Evolutionary conservation across 2,888 invertebrate genomes (phyloP), one percentile per base, ranked within the genome.

Genomic region (Caenorhabditis zanzibari): DNA sequence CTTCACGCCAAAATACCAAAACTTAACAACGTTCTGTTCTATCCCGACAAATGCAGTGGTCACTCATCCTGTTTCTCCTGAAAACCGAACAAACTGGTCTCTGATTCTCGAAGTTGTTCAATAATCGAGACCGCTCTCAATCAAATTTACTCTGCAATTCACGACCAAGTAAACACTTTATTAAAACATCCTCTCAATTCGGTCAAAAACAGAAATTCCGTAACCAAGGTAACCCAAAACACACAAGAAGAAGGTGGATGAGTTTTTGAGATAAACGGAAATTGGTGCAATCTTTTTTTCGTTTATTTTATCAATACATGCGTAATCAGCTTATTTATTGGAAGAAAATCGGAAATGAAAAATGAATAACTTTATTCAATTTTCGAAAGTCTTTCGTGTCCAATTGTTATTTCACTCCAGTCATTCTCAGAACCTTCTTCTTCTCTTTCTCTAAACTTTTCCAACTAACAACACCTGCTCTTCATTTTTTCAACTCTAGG

Each of bases 191-290:
- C 19, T 47, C 19, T 47, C 19, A 47, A 19, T 12, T 54, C 24
- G 1, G 6, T 52, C 22, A n/a, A 24, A 54, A 54, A 26, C 54
- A 54, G 14, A 54, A 54, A 26, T 26, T 14, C 14, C 6, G 54
- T 54, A 26, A 14, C 19, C 54, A 26, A 26, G 54, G 54, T 26
- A 54, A 54, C 54, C 26, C 26, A 24, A 26, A 24, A 26, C 54
- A 54, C 24, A 14, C 24, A 26, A 54, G n/a, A n/a, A 52, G 10
- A 22, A 26, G 10, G 24, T 24, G 54, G 26, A 9, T 26, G 14
- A n/a, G n/a, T n/a, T n/a, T 54, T 54, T 14, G 26, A 54, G 24
- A 26, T 26, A 24, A 54, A 54, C 54, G 54, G 54, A 54, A 54
- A 54, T 54, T 54, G 54, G 14, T 54, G 54, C 54, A 54, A 26